These are phyloP conservation scores for Perca fluviatilis DNA, from an alignment of 2,113 vertebrate genomes.

Conservation along the genomic window DNA sequence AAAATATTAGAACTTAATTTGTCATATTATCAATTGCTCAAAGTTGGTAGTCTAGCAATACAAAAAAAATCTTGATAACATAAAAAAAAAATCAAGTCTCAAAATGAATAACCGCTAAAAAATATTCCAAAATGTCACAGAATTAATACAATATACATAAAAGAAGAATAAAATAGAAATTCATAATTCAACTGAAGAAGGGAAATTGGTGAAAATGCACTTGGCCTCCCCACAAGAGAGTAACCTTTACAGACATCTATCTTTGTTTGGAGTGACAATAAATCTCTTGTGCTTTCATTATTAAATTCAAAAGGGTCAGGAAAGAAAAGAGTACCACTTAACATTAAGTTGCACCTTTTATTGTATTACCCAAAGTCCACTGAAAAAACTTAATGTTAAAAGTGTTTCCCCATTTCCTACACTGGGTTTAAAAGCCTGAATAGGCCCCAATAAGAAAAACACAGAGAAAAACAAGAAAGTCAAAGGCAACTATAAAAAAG, in stretches of 20 bases:
- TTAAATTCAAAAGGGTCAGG: slow-evolving; percentile 30
- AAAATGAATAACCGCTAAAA: slow-evolving; percentile 71
- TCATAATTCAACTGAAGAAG: slow-evolving; percentile 56
- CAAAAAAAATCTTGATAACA: slow-evolving; percentile 67
- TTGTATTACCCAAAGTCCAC: slow-evolving; percentile 28
- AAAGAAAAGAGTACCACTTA: slow-evolving; percentile 64
- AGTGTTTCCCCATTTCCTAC: slow-evolving; percentile 12
- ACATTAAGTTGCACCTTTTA: slow-evolving; percentile 57
- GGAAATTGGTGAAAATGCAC: slow-evolving; percentile 56
- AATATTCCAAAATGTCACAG: slow-evolving; percentile 37
- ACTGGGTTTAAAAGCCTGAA: slow-evolving; percentile 21
- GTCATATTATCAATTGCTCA: slow-evolving; percentile 75
- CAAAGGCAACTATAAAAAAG: slow-evolving; percentile 39
- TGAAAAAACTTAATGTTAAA: slow-evolving; percentile 46
- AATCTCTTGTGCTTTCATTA: slow-evolving; percentile 46
- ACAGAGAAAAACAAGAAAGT: slow-evolving; percentile 32
- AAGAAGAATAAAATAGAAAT: slow-evolving; percentile 62
- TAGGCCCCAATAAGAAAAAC: slow-evolving; percentile 13
- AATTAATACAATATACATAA: slow-evolving; percentile 76
- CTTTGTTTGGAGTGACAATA: slow-evolving; percentile 65
- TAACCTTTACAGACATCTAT: slow-evolving; percentile 35
- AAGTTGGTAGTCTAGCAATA: slow-evolving; percentile 73
- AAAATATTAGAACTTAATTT: slow-evolving; percentile 81
- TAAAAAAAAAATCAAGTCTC: slow-evolving; percentile 81
- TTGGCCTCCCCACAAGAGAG: slow-evolving; percentile 55